phyloP scores from a whole-genome alignment of 2,888 invertebrate genomes.

The Ophion obscuratus region DNA sequence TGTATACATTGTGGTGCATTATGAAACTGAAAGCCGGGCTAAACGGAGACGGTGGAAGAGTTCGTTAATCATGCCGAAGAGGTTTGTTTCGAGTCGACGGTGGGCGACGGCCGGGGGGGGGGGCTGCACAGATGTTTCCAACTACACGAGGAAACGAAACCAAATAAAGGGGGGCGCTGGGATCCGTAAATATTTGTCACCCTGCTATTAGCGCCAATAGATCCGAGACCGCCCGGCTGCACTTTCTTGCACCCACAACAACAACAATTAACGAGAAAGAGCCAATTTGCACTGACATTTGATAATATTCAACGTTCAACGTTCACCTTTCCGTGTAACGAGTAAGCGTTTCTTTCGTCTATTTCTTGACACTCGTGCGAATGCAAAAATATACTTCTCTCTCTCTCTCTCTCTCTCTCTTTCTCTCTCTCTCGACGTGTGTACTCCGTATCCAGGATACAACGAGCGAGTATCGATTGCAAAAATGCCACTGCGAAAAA shows the following conservation, averaged over 20 bases:
- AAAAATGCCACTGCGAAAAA: too few relatives aligned
- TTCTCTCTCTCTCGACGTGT: too few relatives aligned
- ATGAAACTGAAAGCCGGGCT: slow-evolving; percentile 50
- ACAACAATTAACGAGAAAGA: background rate
- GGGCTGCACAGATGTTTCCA: slow-evolving; percentile 53
- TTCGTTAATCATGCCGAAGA: slow-evolving; percentile 52
- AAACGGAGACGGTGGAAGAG: slow-evolving; percentile 24
- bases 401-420: too few relatives aligned
- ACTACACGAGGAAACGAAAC: slow-evolving; percentile 33
- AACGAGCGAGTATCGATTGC: too few relatives aligned
- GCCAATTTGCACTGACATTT: too few relatives aligned
- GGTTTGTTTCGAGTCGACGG: slow-evolving; percentile 28
- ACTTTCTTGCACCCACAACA: background rate
- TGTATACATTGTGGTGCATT: slow-evolving; percentile 50
- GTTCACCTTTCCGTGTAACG: too few relatives aligned
- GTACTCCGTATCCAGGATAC: too few relatives aligned
- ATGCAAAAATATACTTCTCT: too few relatives aligned
- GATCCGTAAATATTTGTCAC: slow-evolving; percentile 49
- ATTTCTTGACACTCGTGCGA: too few relatives aligned
- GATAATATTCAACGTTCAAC: too few relatives aligned
- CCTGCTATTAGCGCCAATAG: slow-evolving; percentile 60
- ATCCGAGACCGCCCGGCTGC: background rate
- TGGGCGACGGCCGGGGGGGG: background rate
- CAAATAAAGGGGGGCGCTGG: background rate
- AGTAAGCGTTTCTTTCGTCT: too few relatives aligned